Percentiles rank a stretch among this genome's conserved stretches.
phyloP scores from a whole-genome alignment of 2,797 vertebrate species.

The Darevskia nairensis region DNA sequence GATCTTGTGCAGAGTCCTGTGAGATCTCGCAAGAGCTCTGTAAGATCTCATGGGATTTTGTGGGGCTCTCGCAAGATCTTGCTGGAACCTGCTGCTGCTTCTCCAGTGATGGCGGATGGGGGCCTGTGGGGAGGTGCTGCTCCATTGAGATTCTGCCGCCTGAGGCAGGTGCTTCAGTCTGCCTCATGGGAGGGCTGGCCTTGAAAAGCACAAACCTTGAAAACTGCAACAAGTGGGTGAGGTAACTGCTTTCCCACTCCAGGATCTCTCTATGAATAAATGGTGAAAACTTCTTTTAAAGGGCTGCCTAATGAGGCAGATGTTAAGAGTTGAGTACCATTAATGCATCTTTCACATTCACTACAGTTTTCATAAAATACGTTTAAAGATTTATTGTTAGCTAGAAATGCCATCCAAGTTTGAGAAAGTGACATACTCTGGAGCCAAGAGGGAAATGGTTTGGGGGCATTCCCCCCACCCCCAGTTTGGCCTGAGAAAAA shows the following conservation, averaged over 20 bases:
- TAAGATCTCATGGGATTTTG: too few species aligned
- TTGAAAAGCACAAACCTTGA: neutral
- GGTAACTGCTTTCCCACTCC: neutral
- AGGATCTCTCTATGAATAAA: neutral
- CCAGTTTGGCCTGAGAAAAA: too few species aligned
- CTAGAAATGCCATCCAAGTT: neutral
- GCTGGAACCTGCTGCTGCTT: too few species aligned
- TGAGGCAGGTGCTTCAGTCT: too few species aligned
- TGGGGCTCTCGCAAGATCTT: too few species aligned
- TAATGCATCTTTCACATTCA: too few species aligned
- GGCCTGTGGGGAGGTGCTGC: too few species aligned
- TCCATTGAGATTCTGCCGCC: too few species aligned
- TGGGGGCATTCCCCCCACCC: neutral
- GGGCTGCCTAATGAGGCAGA: neutral
- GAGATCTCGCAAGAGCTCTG: too few species aligned
- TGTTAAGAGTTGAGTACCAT: neutral
- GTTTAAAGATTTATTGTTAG: neutral
- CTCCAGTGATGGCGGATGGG: too few species aligned
- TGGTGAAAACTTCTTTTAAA: neutral
- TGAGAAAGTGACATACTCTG: neutral
- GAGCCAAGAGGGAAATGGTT: neutral
- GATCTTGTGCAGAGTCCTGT: too few species aligned
- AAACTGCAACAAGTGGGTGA: neutral
- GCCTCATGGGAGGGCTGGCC: too few species aligned
- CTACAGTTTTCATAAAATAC: neutral